phyloP scores from a whole-genome alignment of 2,888 invertebrate genomes.

The Eupithecia subumbrata region DNA sequence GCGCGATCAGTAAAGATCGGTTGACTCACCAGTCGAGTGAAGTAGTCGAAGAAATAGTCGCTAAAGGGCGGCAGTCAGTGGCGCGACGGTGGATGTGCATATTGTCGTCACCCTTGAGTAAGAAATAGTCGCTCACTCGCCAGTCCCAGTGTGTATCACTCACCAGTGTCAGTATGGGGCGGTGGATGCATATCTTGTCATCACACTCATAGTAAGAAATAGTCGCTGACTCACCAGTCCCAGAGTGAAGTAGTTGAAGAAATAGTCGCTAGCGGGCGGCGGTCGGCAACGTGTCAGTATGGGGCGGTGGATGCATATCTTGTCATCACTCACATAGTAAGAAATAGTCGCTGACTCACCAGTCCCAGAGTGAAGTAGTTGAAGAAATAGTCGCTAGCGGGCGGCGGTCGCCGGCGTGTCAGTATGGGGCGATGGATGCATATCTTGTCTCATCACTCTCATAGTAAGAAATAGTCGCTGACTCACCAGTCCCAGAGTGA shows the following conservation, averaged over 20 bases:
- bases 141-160: too few relatives aligned
- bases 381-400: slow-evolving; percentile 98
- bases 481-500: slow-evolving; percentile 96
- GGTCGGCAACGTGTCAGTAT: slow-evolving; percentile 89
- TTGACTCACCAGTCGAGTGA: slow-evolving; percentile 81
- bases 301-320: slow-evolving; percentile 98
- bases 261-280: slow-evolving; percentile 95
- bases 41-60: slow-evolving; percentile 98
- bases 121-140: slow-evolving; percentile 81
- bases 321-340: not conserved
- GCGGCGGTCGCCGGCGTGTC: slow-evolving; percentile 87
- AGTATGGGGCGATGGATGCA: slow-evolving; percentile 96
- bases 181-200: slow-evolving; percentile 94
- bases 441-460: slow-evolving; percentile 99
- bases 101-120: slow-evolving; percentile 84
- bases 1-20: too few relatives aligned
- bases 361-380: slow-evolving; percentile 98
- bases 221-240: slow-evolving; percentile 89
- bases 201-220: slow-evolving; percentile 87
- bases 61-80: slow-evolving; percentile 89
- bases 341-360: slow-evolving; percentile 81
- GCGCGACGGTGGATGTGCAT: slow-evolving; percentile 82
- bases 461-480: slow-evolving; percentile 85
- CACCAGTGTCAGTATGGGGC: slow-evolving; percentile 84
- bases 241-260: slow-evolving; percentile 98